Percentiles rank a stretch among this genome's conserved stretches.
These are phyloP conservation scores for Drosophila tani DNA, from an alignment of 1,140 invertebrate species.

Conservation along the genomic window DNA sequence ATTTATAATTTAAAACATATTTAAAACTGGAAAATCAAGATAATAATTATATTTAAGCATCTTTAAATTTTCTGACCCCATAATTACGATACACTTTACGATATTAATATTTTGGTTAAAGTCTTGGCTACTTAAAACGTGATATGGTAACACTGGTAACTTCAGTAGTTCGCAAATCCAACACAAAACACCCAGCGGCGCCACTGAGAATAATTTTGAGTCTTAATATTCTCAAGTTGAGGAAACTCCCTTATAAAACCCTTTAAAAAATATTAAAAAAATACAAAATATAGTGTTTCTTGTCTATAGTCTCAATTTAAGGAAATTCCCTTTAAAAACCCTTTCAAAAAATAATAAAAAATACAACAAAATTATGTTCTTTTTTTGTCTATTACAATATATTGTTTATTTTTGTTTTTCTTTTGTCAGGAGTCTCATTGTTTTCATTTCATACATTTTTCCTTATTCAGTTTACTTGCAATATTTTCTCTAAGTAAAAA, in stretches of 20 bases:
- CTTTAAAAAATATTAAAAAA: not conserved
- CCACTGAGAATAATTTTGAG: not conserved
- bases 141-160: conserved; percentile 2
- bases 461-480: conserved; percentile 48
- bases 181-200: not conserved
- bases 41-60: too few relatives aligned
- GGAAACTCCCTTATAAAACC: not conserved
- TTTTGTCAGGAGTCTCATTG: conserved; percentile 73
- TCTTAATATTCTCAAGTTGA: not conserved
- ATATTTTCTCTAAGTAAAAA: conserved; percentile 82
- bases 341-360: not conserved
- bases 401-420: conserved; percentile 64
- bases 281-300: not conserved
- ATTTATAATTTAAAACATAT: not conserved
- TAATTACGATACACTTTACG: conserved; percentile 16
- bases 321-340: not conserved
- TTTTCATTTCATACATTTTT: conserved; percentile 76
- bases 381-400: conserved; percentile 58
- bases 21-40: accelerated
- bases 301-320: conserved; percentile 31
- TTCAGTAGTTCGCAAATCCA: not conserved
- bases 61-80: too few relatives aligned
- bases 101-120: not conserved
- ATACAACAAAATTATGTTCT: not conserved
- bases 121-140: not conserved